A percentile compares a stretch with the other conserved stretches of the same genome.
Conservation (phyloP, 1,140 invertebrate species). For the Megalopta genalis region DNA sequence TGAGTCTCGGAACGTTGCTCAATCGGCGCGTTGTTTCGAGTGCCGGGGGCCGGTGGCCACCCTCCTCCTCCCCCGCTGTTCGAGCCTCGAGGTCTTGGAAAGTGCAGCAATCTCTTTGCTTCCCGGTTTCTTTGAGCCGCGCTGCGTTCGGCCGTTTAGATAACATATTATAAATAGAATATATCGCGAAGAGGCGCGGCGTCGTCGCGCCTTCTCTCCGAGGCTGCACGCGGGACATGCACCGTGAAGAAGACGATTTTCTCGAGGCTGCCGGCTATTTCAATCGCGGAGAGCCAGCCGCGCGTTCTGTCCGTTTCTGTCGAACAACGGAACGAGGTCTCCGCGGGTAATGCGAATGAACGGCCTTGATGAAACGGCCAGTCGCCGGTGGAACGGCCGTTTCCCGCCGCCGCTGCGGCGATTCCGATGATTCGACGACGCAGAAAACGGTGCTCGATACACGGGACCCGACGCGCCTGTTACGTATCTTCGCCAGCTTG, state of each 20-base stretch:
- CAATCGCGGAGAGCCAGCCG: too few species aligned
- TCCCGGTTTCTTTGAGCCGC: neutral
- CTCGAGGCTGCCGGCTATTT: too few species aligned
- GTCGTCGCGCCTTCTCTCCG: neutral
- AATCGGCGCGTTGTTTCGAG: neutral
- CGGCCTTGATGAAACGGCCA: conserved; percentile 8
- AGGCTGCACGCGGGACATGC: too few species aligned
- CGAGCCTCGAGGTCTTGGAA: neutral
- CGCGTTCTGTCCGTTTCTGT: too few species aligned
- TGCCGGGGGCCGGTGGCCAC: too few species aligned
- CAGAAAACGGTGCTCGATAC: neutral
- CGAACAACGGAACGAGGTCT: neutral
- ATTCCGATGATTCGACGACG: neutral
- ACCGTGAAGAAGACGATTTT: too few species aligned
- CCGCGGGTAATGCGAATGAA: neutral
- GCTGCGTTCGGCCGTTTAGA: neutral
- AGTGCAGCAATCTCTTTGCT: neutral
- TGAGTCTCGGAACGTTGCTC: conserved; percentile 33
- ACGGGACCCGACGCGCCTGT: too few species aligned
- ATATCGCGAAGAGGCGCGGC: neutral
- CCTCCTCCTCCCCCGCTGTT: too few species aligned
- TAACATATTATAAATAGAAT: conserved; percentile 31
- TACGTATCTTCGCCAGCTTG: too few species aligned
- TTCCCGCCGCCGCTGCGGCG: too few species aligned
- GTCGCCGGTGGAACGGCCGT: neutral